Evolutionary conservation across 2,888 invertebrate species (phyloP).

Genomic region (Torymus auratus): DNA sequence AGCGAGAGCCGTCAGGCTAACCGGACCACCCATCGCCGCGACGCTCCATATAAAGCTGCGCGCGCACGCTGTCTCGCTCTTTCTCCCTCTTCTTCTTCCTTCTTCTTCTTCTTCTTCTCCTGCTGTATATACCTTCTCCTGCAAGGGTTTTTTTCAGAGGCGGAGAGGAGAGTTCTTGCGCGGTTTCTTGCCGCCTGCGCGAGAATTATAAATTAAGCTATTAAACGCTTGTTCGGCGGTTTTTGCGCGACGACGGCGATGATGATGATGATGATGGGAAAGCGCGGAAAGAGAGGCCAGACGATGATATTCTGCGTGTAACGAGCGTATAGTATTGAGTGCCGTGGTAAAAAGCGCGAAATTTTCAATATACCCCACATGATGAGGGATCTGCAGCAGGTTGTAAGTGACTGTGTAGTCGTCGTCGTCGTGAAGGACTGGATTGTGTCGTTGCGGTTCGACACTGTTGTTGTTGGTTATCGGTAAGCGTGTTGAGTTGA

Average conservation of each 20-base stretch:
- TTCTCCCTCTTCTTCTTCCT: slow-evolving; percentile 57
- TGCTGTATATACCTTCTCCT: not conserved
- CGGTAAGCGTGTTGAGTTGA: too few species aligned
- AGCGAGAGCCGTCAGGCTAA: slow-evolving; percentile 66
- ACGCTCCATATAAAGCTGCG: slow-evolving; percentile 75
- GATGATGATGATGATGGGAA: slow-evolving; percentile 41
- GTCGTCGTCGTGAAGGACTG: not conserved
- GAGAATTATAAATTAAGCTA: slow-evolving; percentile 75
- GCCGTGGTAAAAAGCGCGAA: slow-evolving; percentile 33
- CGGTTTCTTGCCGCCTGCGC: slow-evolving; percentile 55
- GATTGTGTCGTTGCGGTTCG: not conserved
- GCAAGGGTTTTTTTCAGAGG: not conserved
- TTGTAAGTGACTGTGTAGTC: too few species aligned
- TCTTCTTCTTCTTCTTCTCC: slow-evolving; percentile 42
- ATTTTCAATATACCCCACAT: slow-evolving; percentile 36
- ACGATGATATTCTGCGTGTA: not conserved
- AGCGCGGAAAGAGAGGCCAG: not conserved
- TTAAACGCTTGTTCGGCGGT: slow-evolving; percentile 70
- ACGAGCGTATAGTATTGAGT: not conserved
- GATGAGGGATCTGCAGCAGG: slow-evolving; percentile 17
- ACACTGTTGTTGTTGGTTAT: too few species aligned
- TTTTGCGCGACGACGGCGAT: slow-evolving; percentile 31
- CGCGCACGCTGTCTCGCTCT: slow-evolving; percentile 61
- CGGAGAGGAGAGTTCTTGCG: slow-evolving; percentile 25
- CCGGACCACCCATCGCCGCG: slow-evolving; percentile 75